Evolutionary conservation across 2,113 vertebrate species (phyloP).

Genomic region (Gracilinanus agilis): DNA sequence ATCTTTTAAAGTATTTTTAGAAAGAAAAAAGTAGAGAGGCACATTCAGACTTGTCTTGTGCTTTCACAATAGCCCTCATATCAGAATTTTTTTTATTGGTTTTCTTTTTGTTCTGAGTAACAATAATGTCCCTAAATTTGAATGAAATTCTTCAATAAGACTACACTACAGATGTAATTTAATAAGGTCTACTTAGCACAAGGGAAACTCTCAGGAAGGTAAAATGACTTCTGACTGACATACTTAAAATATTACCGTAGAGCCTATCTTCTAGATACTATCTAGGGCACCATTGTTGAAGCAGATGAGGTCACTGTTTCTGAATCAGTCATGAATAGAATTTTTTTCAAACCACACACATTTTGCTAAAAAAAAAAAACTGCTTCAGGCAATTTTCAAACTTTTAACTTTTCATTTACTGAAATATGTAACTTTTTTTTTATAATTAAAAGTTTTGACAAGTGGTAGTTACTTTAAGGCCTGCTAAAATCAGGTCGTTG

Average conservation of each 20-base stretch:
- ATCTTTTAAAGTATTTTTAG: background rate
- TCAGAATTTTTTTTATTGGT: constrained; percentile 49
- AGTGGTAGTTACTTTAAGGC: constrained; percentile 76
- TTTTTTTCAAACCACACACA: constrained; percentile 41
- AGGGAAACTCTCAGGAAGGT: constrained; percentile 53
- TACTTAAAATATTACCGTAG: constrained; percentile 66
- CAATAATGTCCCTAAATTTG: background rate
- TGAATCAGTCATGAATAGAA: constrained; percentile 67
- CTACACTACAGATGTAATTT: constrained; percentile 17
- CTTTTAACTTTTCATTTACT: constrained; percentile 72
- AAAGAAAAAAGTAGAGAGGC: background rate
- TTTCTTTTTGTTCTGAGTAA: constrained; percentile 53
- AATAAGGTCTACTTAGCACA: constrained; percentile 23
- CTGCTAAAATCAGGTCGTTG: constrained; percentile 73
- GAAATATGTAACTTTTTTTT: constrained; percentile 75
- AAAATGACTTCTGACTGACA: constrained; percentile 70
- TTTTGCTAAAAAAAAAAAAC: constrained; percentile 63
- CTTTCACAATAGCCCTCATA: constrained; percentile 52
- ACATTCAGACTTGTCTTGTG: constrained; percentile 15
- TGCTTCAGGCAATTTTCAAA: constrained; percentile 73
- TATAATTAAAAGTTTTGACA: constrained; percentile 76
- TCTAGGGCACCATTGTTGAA: constrained; percentile 71
- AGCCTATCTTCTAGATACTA: constrained; percentile 63
- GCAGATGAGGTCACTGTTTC: constrained; percentile 67
- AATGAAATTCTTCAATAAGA: constrained; percentile 32